These are phyloP conservation scores for Lottia scabra DNA, from an alignment of 2,888 invertebrate species.

Conservation along the genomic window DNA sequence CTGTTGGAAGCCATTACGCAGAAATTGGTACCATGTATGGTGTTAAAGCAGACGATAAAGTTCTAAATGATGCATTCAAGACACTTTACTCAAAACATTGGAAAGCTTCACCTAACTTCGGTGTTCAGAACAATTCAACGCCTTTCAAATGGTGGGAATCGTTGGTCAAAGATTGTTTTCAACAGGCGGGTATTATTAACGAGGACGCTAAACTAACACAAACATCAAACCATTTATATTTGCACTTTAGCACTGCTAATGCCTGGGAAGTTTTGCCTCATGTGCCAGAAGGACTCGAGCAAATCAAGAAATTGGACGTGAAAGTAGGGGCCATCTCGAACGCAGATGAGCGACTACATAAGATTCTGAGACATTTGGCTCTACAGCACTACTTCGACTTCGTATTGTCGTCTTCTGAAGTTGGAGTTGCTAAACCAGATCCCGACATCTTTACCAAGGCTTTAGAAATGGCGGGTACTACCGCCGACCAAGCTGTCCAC, in stretches of 20 bases:
- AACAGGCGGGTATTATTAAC: constrained; percentile 58
- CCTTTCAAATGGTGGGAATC: constrained; percentile 83
- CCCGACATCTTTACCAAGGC: constrained; percentile 79
- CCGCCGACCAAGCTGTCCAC: constrained; percentile 80
- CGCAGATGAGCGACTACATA: constrained; percentile 84
- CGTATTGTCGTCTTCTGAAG: constrained; percentile 82
- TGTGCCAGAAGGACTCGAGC: constrained; percentile 32
- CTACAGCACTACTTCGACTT: constrained; percentile 83
- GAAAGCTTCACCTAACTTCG: constrained; percentile 84
- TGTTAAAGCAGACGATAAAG: constrained; percentile 72
- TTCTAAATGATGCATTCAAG: constrained; percentile 76
- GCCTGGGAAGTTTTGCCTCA: constrained; percentile 78
- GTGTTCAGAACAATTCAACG: constrained; percentile 79
- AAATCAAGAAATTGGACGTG: constrained; percentile 40
- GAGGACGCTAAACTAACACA: constrained; percentile 37
- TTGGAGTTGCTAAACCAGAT: constrained; percentile 82
- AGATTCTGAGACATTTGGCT: constrained; percentile 77
- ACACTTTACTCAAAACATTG: constrained; percentile 77
- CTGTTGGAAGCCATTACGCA: constrained; percentile 82
- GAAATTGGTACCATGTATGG: constrained; percentile 80
- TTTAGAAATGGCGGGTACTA: constrained; percentile 70
- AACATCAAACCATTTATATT: constrained; percentile 64
- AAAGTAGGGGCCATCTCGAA: constrained; percentile 86
- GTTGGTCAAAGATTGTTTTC: constrained; percentile 78
- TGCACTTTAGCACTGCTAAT: constrained; percentile 77